phyloP scores from a whole-genome alignment of 1,140 invertebrate genomes.

The Panagrolaimus sp. region DNA sequence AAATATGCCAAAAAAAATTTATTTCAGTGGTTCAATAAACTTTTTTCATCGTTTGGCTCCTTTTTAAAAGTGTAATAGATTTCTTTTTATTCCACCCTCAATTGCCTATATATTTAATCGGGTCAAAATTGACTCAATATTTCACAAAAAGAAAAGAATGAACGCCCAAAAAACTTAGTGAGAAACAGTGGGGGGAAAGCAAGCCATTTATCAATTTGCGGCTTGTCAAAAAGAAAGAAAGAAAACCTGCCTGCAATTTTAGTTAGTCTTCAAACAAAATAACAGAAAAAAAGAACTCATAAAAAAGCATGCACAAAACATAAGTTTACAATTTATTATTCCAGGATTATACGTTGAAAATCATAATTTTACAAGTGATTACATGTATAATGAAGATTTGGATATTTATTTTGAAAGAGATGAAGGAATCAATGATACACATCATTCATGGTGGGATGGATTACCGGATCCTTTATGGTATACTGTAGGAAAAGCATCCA shows the following conservation, averaged over 20 bases:
- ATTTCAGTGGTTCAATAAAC: no score
- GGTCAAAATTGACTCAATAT: no score
- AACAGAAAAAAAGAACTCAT: conserved; percentile 19
- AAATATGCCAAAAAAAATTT: no score
- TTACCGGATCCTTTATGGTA: conserved; percentile 53
- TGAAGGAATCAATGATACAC: conserved; percentile 51
- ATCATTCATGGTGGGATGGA: conserved; percentile 50
- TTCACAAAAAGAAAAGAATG: conserved; percentile 16
- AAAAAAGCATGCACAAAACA: conserved; percentile 20
- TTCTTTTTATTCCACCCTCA: no score
- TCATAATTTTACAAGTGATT: conserved; percentile 58
- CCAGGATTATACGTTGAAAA: conserved; percentile 58
- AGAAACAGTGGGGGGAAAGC: conserved; percentile 20
- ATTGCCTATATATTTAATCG: no score
- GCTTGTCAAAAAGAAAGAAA: neutral
- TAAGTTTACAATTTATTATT: conserved; percentile 19
- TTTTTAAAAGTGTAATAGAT: no score
- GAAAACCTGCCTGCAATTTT: neutral
- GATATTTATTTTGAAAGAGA: conserved; percentile 52
- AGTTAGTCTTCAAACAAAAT: conserved; percentile 23
- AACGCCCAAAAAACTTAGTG: conserved; percentile 20
- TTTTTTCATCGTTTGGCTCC: no score
- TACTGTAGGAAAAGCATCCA: conserved; percentile 53
- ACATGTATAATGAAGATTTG: conserved; percentile 52
- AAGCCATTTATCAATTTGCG: conserved; percentile 14